A percentile compares a stretch with the other conserved stretches of the same genome.
Evolutionary conservation across 23 tunicate genomes (phyloP).

Genomic region (Trididemnum miniatum): DNA sequence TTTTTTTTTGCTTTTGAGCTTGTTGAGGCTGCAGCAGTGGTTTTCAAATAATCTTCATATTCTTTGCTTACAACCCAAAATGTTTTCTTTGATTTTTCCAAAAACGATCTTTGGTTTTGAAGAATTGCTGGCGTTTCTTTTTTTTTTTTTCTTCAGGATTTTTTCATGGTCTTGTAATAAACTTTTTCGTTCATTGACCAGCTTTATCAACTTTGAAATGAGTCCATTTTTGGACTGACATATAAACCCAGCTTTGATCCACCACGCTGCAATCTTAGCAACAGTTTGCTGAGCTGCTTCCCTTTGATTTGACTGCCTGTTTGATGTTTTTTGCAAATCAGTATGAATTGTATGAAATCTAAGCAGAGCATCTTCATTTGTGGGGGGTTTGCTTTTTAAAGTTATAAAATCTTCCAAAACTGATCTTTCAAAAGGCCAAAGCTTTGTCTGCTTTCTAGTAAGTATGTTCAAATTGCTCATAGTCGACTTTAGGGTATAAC

Average conservation of each 20-base stretch:
- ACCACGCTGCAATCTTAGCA: background rate
- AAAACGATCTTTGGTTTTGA: background rate
- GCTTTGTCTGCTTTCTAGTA: background rate
- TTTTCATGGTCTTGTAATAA: background rate
- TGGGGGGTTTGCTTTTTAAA: conserved; percentile 9
- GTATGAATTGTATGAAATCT: background rate
- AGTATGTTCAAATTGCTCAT: no score
- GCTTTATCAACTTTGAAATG: background rate
- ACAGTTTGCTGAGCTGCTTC: conserved; percentile 24
- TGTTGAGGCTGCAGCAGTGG: background rate
- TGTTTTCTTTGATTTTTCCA: conserved; percentile 9
- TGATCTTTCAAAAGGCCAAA: conserved; percentile 14
- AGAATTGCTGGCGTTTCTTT: background rate
- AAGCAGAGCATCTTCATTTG: conserved; percentile 11
- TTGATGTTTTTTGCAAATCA: background rate
- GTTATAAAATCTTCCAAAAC: background rate
- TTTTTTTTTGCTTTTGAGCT: background rate
- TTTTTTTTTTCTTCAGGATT: background rate
- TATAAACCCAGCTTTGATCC: conserved; percentile 11
- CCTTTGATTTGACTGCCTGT: background rate
- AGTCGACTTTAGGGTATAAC: no score
- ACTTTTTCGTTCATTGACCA: background rate
- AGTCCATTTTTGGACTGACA: conserved; percentile 2
- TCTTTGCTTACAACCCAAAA: background rate
- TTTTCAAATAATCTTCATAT: background rate